Evolutionary conservation across 2,888 invertebrate genomes (phyloP), one percentile per base, ranked within the genome.

Genomic region (Eupsilia transversa): DNA sequence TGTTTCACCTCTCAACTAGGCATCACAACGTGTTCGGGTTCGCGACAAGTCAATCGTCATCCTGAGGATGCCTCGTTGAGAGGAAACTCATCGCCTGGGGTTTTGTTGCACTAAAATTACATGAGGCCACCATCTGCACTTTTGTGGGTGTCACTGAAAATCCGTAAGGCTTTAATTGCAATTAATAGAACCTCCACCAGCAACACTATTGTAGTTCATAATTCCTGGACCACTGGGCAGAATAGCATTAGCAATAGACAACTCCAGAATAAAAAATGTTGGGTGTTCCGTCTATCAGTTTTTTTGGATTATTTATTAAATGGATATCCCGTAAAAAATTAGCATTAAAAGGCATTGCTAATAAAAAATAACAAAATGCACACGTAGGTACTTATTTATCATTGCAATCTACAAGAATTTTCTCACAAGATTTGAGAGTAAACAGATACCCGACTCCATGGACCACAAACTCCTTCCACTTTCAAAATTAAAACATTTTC

Each of bases 401-500:
- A 27, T 12, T 54, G 14, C 27, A 0, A 46, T 57, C 57, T 9
- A 12, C 4, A 12, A 59, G 9, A 43, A 43, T 60, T 49, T 27
- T 17, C 35, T 20, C 33, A 33, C 23, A 52, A 12, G 35, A 9
- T 54, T 66, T 78, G 54, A 73, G 23, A 56, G 35, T 61, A 73
- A 80, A 65, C 80, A 78, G 73, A 72, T 54, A 59, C 52, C 33
- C 14, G 49, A 35, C 41, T 72, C 65, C 54, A 56, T 57, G 60
- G 57, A 63, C 77, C 77, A 46, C 69, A 59, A 71, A 59, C 41
- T 52, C 20, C 27, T 57, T 57, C 61, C 70, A 77, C 63, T 80
- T 67, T 71, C 52, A 38, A 67, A 82, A 77, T 77, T 69, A 82
- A 76, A 82, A 82, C 63, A 80, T 77, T 82, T 78, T 72, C 74